These are phyloP conservation scores for Cardinalis cardinalis DNA, from an alignment of 2,113 vertebrate genomes.

Conservation along the genomic window DNA sequence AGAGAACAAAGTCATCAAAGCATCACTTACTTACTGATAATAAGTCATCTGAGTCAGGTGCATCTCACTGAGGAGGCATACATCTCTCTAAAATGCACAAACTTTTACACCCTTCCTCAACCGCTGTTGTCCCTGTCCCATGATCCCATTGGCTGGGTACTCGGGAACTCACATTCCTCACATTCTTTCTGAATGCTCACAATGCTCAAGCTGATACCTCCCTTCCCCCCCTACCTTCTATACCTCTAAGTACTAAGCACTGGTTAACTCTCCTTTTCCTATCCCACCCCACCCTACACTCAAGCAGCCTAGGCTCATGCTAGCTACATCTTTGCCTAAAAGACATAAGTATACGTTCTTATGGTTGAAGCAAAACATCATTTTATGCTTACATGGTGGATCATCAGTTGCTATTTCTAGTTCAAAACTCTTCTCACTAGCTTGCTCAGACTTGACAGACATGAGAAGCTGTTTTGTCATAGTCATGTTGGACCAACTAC, in stretches of 20 bases:
- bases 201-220: too few relatives aligned
- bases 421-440: neutral
- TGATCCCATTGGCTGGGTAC: neutral
- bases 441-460: neutral
- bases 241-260: neutral
- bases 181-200: neutral
- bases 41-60: neutral
- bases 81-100: neutral
- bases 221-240: neutral
- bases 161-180: too few relatives aligned
- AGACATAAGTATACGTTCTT: too few relatives aligned
- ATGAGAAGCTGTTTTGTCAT: neutral
- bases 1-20: neutral
- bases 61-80: neutral
- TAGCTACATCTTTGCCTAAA: neutral
- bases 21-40: neutral
- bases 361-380: neutral
- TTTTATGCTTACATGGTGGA: neutral
- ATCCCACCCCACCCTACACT: too few relatives aligned
- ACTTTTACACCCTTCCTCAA: neutral
- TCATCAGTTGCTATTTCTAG: neutral
- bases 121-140: accelerated
- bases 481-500: neutral
- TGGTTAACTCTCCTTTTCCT: neutral
- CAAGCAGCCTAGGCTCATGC: neutral